Base-by-base conservation (phyloP, 2,113 vertebrate species). In the Colaptes auratus region DNA sequence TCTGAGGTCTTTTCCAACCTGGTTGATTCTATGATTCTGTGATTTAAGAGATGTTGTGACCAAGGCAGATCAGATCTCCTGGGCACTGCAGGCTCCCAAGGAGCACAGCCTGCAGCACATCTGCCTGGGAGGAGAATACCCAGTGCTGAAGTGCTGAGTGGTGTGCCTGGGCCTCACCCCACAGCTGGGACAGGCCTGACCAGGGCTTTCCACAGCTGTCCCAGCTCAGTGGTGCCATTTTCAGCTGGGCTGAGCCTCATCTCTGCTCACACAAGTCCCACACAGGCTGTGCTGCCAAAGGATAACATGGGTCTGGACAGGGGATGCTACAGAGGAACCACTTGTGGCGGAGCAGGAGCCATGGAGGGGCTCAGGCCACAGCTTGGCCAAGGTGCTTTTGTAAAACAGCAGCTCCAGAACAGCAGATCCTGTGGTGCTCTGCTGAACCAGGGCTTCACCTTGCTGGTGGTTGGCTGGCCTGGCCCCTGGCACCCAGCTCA, bases 281-380 rank as follows among this genome's bases (percentile, higher is more conserved):
- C 67, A 35, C 18, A 36, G n/a, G 61, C 33, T 3, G 0, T 4
- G 31, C 7, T 72, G n/a, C 67, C 69, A 56, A 44, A 69, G 31
- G 18, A 7, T 35, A 55, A 20, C 25, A 2, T 4, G 7, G 31
- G 6, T 24, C 52, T 55, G n/a, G n/a, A 55, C 15, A 44, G 0
- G 0, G 0, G 15, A 66, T 23, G n/a, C 12, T 53, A 39, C 19
- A 39, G 30, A 59, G 61, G 25, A 90, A 85, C 30, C 61, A 12
- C 28, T 18, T 5, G 10, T 63, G 39, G 64, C 67, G 69, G 64
- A 92, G 76, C 35, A 58, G 27, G n/a, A 74, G 20, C 46, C 23
- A 11, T 6, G 77, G 60, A 86, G 46, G n/a, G 27, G 42, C n/a
- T 78, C 31, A n/a, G 46, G 31, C 35, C 42, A 66, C 63, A 73